Evolutionary conservation across 1,140 invertebrate species (phyloP), one percentile per base, ranked within the genome.

Genomic region (Drosophila suzukii): DNA sequence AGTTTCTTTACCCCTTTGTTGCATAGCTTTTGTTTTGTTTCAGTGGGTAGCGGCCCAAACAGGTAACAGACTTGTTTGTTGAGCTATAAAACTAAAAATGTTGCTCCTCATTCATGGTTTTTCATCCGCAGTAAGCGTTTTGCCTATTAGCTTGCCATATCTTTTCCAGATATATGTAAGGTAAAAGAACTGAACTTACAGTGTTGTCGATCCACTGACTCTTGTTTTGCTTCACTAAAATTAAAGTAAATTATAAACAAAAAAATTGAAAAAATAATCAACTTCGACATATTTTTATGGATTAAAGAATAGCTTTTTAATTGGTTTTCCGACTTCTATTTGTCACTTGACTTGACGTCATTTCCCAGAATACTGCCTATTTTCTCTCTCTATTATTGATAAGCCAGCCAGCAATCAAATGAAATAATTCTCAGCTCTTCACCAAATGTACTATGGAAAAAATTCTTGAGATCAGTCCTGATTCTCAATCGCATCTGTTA

Each of bases 51-150:
- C 73, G 30, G 43, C 50, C 44, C 38, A 61, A 57, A 49, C 61
- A 36, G 61, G 60, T 60, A 63, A 36, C 38, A 60, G 55, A 84
- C 81, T 58, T 84, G 81, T 84, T 83, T 83, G 61, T 60, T 68
- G 30, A 56, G 71, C 57, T 41, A 67, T 84, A 83, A 80, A 83
- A 68, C 65, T 61, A 66, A 68, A 84, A 73, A 75, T 76, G 77
- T 73, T 79, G 75, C 82, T 72, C 50, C 78, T 44, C 60, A 66
- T 49, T 32, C 24, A 13, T 34, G 46, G 6, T 41, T 34, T 66
- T 13, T 50, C 47, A n/a, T 30, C 36, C 30, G 30, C 46, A 15
- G 20, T 20, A 20, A 20, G 20, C 20, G 20, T 20, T 20, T 20
- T 20, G 20, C 20, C 20, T 20, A 1, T 20, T 20, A 20, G 20